Conservation (phyloP, 2,113 vertebrate species). For the Barnardius zonarius region DNA sequence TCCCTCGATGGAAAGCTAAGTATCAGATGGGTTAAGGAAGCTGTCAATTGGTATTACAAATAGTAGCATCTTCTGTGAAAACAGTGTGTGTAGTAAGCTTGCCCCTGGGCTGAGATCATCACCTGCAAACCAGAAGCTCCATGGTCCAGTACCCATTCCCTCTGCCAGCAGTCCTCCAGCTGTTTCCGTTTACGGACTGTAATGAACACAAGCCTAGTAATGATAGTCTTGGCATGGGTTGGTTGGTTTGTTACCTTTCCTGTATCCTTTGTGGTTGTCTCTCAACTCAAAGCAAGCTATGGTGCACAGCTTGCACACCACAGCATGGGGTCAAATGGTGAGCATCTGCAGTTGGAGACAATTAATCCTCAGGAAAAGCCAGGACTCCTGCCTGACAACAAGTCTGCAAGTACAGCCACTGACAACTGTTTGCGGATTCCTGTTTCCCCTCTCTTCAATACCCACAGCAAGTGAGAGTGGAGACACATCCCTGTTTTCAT, state of each 20-base stretch:
- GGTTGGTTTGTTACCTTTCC: background rate
- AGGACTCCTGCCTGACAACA: background rate
- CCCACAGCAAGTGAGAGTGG: background rate
- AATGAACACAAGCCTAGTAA: background rate
- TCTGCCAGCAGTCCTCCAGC: background rate
- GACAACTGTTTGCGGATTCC: background rate
- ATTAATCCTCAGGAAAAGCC: background rate
- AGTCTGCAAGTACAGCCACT: background rate
- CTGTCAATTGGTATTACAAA: background rate
- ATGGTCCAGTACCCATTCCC: background rate
- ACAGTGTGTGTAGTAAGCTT: too few species aligned
- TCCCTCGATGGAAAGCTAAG: background rate
- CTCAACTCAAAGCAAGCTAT: background rate
- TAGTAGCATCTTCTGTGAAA: background rate
- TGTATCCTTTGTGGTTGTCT: background rate
- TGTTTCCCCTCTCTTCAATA: background rate
- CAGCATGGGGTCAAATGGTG: background rate
- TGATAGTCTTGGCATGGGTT: too few species aligned
- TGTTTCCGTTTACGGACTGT: background rate
- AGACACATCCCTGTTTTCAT: background rate
- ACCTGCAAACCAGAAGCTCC: background rate
- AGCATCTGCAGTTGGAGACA: background rate
- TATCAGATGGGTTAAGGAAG: background rate
- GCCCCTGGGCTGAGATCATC: background rate
- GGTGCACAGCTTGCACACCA: background rate